phyloP scores from a whole-genome alignment of 1,140 invertebrate genomes.

The Anthonomus grandis region DNA sequence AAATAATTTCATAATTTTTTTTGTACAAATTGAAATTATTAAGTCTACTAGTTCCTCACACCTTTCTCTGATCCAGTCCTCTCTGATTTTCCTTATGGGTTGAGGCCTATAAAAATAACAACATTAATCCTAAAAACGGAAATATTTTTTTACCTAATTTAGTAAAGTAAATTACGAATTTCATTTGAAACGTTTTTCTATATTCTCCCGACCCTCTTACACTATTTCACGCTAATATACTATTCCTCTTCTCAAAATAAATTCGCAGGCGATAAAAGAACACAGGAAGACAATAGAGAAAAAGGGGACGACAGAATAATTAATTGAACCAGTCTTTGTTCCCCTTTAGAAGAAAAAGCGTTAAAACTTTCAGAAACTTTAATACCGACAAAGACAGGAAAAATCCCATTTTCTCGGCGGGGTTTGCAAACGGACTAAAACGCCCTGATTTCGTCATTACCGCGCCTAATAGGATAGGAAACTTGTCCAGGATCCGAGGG shows the following conservation, averaged over 20 bases:
- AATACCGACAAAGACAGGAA: conserved; percentile 19
- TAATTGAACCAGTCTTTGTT: conserved; percentile 15
- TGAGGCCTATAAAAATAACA: too few species aligned
- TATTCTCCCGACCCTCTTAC: too few species aligned
- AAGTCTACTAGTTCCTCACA: too few species aligned
- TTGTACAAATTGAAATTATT: too few species aligned
- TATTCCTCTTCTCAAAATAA: conserved; percentile 17
- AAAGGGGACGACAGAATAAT: conserved; percentile 14
- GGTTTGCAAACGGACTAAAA: conserved; percentile 20
- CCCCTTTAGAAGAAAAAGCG: conserved; percentile 13
- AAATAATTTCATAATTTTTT: too few species aligned
- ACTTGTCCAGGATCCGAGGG: conserved; percentile 17
- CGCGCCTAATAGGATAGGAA: conserved; percentile 24
- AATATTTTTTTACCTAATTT: too few species aligned
- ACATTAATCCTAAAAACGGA: too few species aligned
- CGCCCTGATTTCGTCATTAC: conserved; percentile 28
- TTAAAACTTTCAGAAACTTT: conserved; percentile 22
- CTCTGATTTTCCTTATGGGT: too few species aligned
- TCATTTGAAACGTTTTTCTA: too few species aligned
- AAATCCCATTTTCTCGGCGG: conserved; percentile 16
- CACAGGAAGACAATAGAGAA: conserved; percentile 10
- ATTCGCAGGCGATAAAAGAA: conserved; percentile 11
- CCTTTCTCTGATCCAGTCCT: too few species aligned
- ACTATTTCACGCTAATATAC: too few species aligned
- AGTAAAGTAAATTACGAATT: too few species aligned